These are phyloP conservation scores for Drosophila infuscata DNA, from an alignment of 2,888 invertebrate genomes.

Conservation along the genomic window DNA sequence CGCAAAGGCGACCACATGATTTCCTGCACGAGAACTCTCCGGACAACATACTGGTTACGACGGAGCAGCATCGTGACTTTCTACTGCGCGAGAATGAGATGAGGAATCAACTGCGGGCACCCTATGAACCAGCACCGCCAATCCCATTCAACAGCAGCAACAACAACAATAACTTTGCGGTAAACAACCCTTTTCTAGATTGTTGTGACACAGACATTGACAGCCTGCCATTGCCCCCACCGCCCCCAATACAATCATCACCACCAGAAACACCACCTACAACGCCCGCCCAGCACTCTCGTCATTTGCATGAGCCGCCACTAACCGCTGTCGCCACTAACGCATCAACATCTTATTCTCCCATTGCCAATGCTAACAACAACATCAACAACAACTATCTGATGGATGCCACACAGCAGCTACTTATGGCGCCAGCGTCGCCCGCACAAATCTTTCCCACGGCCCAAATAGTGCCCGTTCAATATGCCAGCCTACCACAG, in stretches of 20 bases:
- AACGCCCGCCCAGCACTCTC: constrained; percentile 46
- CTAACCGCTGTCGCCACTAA: constrained; percentile 76
- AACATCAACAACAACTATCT: constrained; percentile 42
- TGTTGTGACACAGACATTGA: constrained; percentile 77
- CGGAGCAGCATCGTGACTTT: constrained; percentile 84
- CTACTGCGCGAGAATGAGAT: constrained; percentile 84
- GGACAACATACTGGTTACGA: constrained; percentile 83
- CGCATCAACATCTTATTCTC: constrained; percentile 78
- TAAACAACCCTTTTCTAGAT: constrained; percentile 84
- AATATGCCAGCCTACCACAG: constrained; percentile 84
- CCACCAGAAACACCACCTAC: constrained; percentile 35
- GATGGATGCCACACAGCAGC: constrained; percentile 65
- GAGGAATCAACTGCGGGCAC: constrained; percentile 82
- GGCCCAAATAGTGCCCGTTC: constrained; percentile 85
- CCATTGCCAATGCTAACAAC: constrained; percentile 55
- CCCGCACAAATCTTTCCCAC: constrained; percentile 84
- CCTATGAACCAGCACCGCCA: constrained; percentile 75
- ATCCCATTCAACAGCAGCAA: constrained; percentile 62
- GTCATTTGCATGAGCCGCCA: constrained; percentile 73
- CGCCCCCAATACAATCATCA: constrained; percentile 55
- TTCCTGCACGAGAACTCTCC: constrained; percentile 84
- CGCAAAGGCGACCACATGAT: constrained; percentile 79
- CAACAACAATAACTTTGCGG: constrained; percentile 70
- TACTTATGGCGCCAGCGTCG: constrained; percentile 66
- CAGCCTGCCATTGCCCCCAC: constrained; percentile 74